A percentile compares a stretch with the other conserved stretches of the same genome.
These are phyloP conservation scores for Ictalurus punctatus DNA, from an alignment of 2,113 vertebrate species.

Conservation along the genomic window DNA sequence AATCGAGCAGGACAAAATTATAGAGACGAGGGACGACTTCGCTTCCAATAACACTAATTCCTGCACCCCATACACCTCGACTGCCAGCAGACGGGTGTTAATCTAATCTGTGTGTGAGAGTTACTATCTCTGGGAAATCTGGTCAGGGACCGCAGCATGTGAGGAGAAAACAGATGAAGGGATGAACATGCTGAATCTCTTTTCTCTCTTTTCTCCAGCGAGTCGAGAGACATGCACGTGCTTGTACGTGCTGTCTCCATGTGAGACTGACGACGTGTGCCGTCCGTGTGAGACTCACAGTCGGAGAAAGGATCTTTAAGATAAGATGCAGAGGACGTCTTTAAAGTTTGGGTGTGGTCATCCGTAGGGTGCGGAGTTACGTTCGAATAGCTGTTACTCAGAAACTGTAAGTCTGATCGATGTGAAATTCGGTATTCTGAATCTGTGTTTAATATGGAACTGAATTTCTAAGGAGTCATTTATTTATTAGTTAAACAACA, in stretches of 20 bases:
- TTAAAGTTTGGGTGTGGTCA: neutral
- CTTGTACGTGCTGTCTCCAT: neutral
- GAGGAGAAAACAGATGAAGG: neutral
- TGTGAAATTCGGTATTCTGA: neutral
- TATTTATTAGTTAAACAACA: neutral
- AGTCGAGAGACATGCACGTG: neutral
- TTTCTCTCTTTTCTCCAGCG: neutral
- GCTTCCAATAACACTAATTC: constrained; percentile 26
- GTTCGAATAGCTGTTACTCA: neutral
- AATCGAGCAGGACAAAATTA: constrained; percentile 27
- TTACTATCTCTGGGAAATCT: constrained; percentile 4
- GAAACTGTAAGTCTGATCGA: neutral
- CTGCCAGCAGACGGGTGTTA: constrained; percentile 1
- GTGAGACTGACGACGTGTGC: neutral
- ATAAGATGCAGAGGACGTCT: neutral
- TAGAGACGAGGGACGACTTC: constrained; percentile 6
- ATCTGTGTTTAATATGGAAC: neutral
- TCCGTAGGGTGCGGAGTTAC: neutral
- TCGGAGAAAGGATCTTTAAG: neutral
- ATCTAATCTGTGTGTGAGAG: constrained; percentile 7
- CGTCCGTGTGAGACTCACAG: neutral
- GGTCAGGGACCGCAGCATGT: neutral
- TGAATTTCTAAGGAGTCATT: neutral
- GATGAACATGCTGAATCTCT: neutral
- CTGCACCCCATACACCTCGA: constrained; percentile 3